Evolutionary conservation across 2,888 invertebrate genomes (phyloP).

Genomic region (Drosophila kanekoi): DNA sequence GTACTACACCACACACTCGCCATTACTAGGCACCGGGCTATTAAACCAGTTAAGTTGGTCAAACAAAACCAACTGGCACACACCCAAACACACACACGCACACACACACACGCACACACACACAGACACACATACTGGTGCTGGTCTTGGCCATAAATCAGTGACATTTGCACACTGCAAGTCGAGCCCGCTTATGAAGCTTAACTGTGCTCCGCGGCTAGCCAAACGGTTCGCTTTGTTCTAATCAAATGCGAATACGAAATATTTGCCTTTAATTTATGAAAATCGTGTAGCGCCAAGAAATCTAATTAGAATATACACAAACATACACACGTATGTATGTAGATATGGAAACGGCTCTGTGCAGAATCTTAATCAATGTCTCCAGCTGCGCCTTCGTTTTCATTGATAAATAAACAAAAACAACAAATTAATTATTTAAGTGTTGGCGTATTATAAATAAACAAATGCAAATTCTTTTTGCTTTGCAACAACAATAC

Average conservation of each 20-base stretch:
- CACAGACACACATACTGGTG: conserved; percentile 18
- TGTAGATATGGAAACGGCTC: conserved; percentile 1
- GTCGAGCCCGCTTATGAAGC: conserved; percentile 31
- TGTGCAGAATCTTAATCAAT: conserved; percentile 37
- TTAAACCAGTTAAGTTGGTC: conserved; percentile 76
- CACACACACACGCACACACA: conserved; percentile 20
- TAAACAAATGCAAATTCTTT: conserved; percentile 49
- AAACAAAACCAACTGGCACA: conserved; percentile 52
- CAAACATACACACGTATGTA: conserved; percentile 10
- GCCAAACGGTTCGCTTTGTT: conserved; percentile 21
- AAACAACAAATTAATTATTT: conserved; percentile 38
- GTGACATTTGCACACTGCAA: conserved; percentile 76
- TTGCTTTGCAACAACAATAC: conserved; percentile 25
- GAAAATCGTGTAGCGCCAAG: conserved; percentile 64
- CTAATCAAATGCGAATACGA: conserved; percentile 54
- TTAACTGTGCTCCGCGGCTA: conserved; percentile 15
- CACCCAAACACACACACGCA: conserved; percentile 27
- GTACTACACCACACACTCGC: conserved; percentile 42
- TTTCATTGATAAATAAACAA: conserved; percentile 60
- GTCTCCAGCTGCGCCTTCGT: conserved; percentile 20
- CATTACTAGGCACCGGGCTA: conserved; percentile 53
- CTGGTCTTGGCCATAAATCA: conserved; percentile 69
- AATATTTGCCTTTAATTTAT: conserved; percentile 67
- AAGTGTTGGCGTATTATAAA: conserved; percentile 33
- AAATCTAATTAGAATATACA: conserved; percentile 61